Percentiles rank a stretch among this genome's conserved stretches.
Evolutionary conservation across 64 coral and sea anemone species (phyloP).

Genomic region (Stylophora pistillata): DNA sequence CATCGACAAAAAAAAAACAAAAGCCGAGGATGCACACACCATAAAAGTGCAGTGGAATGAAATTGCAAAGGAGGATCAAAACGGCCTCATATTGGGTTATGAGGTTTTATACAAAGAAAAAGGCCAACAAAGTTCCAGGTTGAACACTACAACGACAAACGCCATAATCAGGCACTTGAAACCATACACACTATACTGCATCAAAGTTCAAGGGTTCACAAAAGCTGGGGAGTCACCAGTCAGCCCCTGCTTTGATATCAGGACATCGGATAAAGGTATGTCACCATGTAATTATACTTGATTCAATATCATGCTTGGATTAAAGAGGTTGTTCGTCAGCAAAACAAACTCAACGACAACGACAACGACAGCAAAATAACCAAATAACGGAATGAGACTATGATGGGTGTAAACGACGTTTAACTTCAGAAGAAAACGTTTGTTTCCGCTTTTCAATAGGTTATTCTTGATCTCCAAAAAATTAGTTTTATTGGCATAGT

Average conservation of each 20-base stretch:
- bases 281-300: no score
- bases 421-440: no score
- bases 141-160: neutral
- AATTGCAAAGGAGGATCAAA: neutral
- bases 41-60: constrained; percentile 19
- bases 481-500: no score
- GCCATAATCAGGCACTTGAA: constrained; percentile 1
- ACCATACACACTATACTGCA: constrained; percentile 40
- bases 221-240: constrained; percentile 1
- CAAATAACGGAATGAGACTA: no score
- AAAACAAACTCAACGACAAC: no score
- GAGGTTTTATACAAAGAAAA: constrained; percentile 9
- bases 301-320: no score
- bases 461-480: no score
- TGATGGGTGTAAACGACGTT: no score
- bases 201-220: constrained; percentile 45
- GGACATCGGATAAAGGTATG: constrained; percentile 40
- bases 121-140: neutral
- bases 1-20: neutral
- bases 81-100: constrained; percentile 45
- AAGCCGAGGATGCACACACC: neutral
- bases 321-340: no score
- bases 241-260: neutral
- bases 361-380: no score
- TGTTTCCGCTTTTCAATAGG: no score